Percentiles rank a stretch among this genome's conserved stretches.
phyloP scores from a whole-genome alignment of 2,113 vertebrate species.

The Mobula birostris region DNA sequence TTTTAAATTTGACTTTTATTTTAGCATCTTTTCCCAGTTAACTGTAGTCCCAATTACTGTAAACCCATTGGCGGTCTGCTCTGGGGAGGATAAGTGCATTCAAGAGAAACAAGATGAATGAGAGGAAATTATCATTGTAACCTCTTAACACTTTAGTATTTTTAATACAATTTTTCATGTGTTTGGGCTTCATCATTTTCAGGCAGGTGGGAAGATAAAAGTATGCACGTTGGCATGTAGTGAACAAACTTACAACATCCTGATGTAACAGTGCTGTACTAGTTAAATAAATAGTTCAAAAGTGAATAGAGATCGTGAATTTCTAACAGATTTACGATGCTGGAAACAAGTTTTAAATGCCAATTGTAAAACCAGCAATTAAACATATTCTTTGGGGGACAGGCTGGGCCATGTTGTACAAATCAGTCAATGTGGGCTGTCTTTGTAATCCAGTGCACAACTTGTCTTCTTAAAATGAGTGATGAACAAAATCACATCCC shows the following conservation, averaged over 20 bases:
- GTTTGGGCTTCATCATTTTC: not conserved
- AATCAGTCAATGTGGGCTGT: not conserved
- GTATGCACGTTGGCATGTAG: not conserved
- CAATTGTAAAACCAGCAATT: not conserved
- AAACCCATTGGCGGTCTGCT: not conserved
- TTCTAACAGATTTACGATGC: not conserved
- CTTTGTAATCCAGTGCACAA: not conserved
- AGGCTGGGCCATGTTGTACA: not conserved
- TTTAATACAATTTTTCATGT: not conserved
- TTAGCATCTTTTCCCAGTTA: conserved; percentile 5
- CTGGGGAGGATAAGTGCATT: not conserved
- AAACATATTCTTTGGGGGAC: conserved; percentile 4
- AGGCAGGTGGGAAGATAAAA: not conserved
- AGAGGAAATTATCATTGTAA: conserved; percentile 15
- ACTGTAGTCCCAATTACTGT: not conserved
- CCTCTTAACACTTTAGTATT: not conserved
- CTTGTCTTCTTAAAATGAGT: not conserved
- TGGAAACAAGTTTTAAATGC: not conserved
- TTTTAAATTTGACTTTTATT: not conserved
- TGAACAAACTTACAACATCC: not conserved
- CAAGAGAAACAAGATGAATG: not conserved
- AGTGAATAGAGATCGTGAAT: not conserved
- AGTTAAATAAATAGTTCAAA: not conserved
- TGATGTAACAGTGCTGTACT: not conserved
- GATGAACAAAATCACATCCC: not conserved